phyloP scores from a whole-genome alignment of 2,888 invertebrate genomes.

The Pristionchus entomophagus region DNA sequence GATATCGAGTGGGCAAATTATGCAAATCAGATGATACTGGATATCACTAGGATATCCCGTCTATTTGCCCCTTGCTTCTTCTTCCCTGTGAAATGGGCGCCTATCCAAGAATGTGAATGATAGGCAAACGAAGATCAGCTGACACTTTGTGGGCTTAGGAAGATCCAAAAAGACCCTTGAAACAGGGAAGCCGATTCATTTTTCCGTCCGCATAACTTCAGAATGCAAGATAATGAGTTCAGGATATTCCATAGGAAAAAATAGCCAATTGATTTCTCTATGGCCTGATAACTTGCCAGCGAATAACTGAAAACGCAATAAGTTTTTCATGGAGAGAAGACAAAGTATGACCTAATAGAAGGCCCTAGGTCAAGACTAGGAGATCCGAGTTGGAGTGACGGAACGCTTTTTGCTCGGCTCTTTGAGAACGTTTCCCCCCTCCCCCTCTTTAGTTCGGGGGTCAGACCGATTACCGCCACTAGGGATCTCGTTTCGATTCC shows the following conservation, averaged over 20 bases:
- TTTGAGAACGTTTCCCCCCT: not conserved
- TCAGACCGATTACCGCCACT: slow-evolving; percentile 19
- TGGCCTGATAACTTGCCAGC: too few relatives aligned
- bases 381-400: not conserved
- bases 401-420: not conserved
- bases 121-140: slow-evolving; percentile 17
- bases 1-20: too few relatives aligned
- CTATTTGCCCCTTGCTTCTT: slow-evolving; percentile 23
- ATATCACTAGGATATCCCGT: not conserved
- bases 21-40: slow-evolving; percentile 3
- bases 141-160: not conserved
- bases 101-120: not conserved
- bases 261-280: too few relatives aligned
- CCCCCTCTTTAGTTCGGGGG: not conserved
- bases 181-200: too few relatives aligned
- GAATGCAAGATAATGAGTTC: too few relatives aligned
- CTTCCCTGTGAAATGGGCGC: not conserved
- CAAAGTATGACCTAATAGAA: too few relatives aligned
- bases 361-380: not conserved
- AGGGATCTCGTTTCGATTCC: not conserved
- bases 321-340: too few relatives aligned
- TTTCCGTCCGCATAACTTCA: too few relatives aligned
- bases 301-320: too few relatives aligned
- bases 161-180: not conserved
- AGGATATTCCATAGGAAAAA: too few relatives aligned